These are phyloP conservation scores for Pimephales promelas DNA, from an alignment of 2,113 vertebrate species.

Conservation along the genomic window DNA sequence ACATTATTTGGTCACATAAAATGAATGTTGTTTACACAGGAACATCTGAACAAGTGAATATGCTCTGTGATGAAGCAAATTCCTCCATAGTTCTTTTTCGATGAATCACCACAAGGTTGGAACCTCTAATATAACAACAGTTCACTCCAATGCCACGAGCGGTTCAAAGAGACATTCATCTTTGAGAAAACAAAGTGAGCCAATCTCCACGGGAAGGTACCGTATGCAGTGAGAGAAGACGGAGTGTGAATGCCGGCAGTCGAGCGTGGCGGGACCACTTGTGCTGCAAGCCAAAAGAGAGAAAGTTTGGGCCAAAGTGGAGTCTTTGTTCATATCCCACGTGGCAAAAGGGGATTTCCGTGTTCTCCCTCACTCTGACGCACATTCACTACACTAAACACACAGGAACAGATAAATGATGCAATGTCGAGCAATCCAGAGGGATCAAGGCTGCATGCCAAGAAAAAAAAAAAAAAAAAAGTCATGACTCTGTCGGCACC, in stretches of 20 bases:
- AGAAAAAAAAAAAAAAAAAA: slow-evolving; percentile 43
- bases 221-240: slow-evolving; percentile 3
- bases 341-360: slow-evolving; percentile 57
- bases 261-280: neutral
- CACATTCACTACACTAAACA: slow-evolving; percentile 27
- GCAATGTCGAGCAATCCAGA: slow-evolving; percentile 53
- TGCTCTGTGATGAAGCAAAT: slow-evolving; percentile 6
- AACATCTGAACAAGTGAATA: neutral
- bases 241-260: neutral
- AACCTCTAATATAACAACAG: neutral
- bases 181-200: neutral
- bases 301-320: slow-evolving; percentile 19
- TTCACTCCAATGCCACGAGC: neutral
- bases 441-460: slow-evolving; percentile 43
- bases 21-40: neutral
- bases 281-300: neutral
- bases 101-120: slow-evolving; percentile 12
- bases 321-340: slow-evolving; percentile 44
- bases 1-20: neutral
- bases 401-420: slow-evolving; percentile 48
- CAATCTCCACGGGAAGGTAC: neutral
- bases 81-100: neutral
- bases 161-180: slow-evolving; percentile 10
- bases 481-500: slow-evolving; percentile 28
- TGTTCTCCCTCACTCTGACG: slow-evolving; percentile 24